Evolutionary conservation across 2,797 vertebrate species (phyloP).

Genomic region (Odontamblyopus lacepedii): DNA sequence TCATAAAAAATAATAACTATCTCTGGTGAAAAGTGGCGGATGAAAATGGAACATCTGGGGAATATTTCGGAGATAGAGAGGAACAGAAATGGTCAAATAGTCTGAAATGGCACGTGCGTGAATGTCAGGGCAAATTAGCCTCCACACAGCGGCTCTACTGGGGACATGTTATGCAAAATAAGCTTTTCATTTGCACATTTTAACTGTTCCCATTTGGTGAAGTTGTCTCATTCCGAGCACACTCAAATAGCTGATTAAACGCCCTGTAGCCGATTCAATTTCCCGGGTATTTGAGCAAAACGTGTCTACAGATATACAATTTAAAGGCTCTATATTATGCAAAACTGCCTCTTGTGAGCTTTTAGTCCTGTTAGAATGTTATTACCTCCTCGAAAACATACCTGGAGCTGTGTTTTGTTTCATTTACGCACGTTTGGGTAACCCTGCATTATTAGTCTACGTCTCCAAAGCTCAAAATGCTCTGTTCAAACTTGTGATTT

Average conservation of each 20-base stretch:
- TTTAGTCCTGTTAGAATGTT: too few species aligned
- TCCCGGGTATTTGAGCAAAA: too few species aligned
- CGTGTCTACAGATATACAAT: too few species aligned
- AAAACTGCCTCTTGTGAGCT: too few species aligned
- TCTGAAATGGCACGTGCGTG: conserved; percentile 42
- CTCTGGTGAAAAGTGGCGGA: neutral
- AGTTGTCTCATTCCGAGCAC: neutral
- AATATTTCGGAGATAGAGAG: conserved; percentile 18
- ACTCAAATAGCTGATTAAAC: neutral
- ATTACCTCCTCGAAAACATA: too few species aligned
- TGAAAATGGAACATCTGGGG: conserved; percentile 13
- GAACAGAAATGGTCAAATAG: conserved; percentile 21
- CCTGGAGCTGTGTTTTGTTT: too few species aligned
- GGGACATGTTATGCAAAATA: conserved; percentile 12
- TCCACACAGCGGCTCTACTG: conserved; percentile 36
- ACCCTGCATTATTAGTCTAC: too few species aligned
- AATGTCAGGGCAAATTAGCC: conserved; percentile 58
- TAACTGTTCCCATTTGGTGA: neutral
- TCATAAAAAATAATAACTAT: neutral
- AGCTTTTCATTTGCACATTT: conserved; percentile 5
- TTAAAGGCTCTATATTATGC: too few species aligned
- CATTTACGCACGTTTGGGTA: too few species aligned
- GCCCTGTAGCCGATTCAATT: neutral
- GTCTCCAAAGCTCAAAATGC: too few species aligned
- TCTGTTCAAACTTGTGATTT: too few species aligned